Conservation (phyloP, 2,113 vertebrate genomes). For the Tetrax tetrax region DNA sequence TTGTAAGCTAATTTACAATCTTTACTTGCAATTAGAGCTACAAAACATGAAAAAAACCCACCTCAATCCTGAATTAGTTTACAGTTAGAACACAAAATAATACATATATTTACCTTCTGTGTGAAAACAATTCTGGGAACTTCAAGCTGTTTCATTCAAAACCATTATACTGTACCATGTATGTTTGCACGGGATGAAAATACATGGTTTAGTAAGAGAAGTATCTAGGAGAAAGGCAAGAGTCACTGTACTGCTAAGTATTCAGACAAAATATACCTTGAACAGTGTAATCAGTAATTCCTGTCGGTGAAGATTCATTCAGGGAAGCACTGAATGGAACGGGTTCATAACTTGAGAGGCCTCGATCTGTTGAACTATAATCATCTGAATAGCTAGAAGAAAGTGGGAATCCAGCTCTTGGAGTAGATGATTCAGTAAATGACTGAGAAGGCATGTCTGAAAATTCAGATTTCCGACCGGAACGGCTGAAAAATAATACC, state of each 20-base stretch:
- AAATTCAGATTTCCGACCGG: slow-evolving; percentile 72
- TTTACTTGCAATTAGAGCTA: not conserved
- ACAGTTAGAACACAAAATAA: not conserved
- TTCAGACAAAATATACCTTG: slow-evolving; percentile 73
- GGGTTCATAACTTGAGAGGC: slow-evolving; percentile 67
- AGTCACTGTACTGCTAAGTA: slow-evolving; percentile 25
- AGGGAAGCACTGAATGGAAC: slow-evolving; percentile 82
- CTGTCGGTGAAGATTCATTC: slow-evolving; percentile 82
- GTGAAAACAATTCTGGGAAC: not conserved
- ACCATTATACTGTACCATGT: not conserved
- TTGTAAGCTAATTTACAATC: not conserved
- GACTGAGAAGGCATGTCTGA: slow-evolving; percentile 53
- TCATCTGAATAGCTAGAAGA: slow-evolving; percentile 57
- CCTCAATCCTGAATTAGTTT: not conserved
- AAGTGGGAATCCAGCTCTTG: slow-evolving; percentile 22
- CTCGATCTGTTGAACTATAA: slow-evolving; percentile 66
- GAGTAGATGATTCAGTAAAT: slow-evolving; percentile 52
- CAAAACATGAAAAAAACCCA: not conserved
- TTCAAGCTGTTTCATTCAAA: not conserved
- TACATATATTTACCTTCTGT: not conserved
- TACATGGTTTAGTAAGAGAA: not conserved
- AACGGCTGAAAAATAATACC: slow-evolving; percentile 68
- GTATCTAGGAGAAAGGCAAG: not conserved
- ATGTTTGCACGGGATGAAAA: not conserved
- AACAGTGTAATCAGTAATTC: slow-evolving; percentile 74